Evolutionary conservation across 2,797 vertebrate genomes (phyloP), one percentile per base, ranked within the genome.

Genomic region (Erethizon dorsatum): DNA sequence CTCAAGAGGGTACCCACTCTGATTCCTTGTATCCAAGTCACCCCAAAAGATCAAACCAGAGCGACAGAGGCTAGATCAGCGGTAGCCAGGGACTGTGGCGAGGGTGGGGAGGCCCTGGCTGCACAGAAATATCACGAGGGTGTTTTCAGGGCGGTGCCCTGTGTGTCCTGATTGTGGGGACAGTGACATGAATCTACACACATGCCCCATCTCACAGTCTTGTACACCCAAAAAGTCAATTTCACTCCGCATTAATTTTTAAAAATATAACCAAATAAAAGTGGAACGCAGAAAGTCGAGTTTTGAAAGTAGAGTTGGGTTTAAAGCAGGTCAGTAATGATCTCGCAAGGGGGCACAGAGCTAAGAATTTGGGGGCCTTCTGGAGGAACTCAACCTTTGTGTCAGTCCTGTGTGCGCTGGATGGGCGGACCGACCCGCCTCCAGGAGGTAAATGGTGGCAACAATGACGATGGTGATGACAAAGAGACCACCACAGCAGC

Each of bases 21-120:
- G 54, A 52, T 3, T 61, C 20, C 37, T 1, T 22, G 33, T 10
- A 26, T 9, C 3, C 6, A 20, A 47, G 7, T 31, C 3, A 13
- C 54, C n/a, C 0, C 0, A 18, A 15, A 59, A 37, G 8, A 20
- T 31, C n/a, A 28, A 26, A 6, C 56, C 24, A 31, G 0, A 0
- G 65, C 2, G 33, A 28, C 0, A 1, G 54, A 63, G 47, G 41
- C 24, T 18, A 56, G 82, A 37, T 3, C 4, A 8, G 37, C 0
- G 0, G 65, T 28, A 54, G 0, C 2, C 2, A 8, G 6, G 12
- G 18, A 24, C 65, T 12, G 5, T 12, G 17, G 31, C 22, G 41
- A 26, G 33, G n/a, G 47, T 52, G 75, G 47, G 26, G 75, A 15
- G 47, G 26, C 1, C 18, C 18, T 45, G 12, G 56, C 69, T 2